A percentile compares a stretch with the other conserved stretches of the same genome.
These are phyloP conservation scores for Melanitta fusca DNA, from an alignment of 2,797 vertebrate species.

Conservation along the genomic window DNA sequence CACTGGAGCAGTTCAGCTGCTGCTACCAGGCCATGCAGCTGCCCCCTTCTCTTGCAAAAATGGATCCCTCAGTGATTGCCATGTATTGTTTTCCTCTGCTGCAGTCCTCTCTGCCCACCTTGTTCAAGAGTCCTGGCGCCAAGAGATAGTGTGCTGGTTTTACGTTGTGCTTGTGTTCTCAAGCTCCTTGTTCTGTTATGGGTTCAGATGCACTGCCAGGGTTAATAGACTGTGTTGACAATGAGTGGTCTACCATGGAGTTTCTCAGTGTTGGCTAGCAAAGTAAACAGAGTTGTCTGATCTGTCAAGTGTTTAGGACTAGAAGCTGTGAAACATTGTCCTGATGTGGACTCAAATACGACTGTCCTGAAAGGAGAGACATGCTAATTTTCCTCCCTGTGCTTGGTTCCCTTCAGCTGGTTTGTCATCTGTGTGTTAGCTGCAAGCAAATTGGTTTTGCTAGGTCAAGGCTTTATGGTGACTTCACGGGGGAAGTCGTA, in stretches of 20 bases:
- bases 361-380: neutral
- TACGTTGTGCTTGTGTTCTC: neutral
- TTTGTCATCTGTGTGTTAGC: neutral
- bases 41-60: neutral
- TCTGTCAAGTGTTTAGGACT: neutral
- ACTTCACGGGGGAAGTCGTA: constrained; percentile 1
- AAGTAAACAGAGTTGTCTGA: neutral
- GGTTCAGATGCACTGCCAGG: neutral
- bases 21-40: neutral
- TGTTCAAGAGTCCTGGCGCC: neutral
- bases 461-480: constrained; percentile 6
- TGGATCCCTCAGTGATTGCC: neutral
- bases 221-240: neutral
- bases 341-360: neutral
- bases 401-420: constrained; percentile 14
- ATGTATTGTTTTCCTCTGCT: neutral
- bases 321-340: neutral
- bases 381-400: neutral
- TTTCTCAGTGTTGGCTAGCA: neutral
- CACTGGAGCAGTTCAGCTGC: neutral
- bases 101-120: neutral
- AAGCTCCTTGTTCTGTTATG: neutral
- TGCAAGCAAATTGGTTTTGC: neutral
- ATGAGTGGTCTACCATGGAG: neutral
- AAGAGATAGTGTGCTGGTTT: neutral